Evolutionary conservation across 2,797 vertebrate species (phyloP).

Genomic region (Martes flavigula): DNA sequence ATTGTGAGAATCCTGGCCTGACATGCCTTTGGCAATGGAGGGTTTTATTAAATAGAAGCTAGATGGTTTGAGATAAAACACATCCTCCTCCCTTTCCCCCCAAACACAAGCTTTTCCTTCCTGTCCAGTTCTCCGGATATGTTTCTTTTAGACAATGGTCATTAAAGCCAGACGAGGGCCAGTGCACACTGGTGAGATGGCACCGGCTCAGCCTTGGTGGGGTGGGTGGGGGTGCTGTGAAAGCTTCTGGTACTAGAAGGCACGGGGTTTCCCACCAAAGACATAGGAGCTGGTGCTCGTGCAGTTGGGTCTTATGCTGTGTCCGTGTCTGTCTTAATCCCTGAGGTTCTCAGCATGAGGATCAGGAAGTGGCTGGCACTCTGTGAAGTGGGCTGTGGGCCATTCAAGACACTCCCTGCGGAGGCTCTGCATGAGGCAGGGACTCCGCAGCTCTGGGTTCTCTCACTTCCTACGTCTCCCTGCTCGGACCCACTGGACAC

Average conservation of each 20-base stretch:
- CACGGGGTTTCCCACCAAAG: background rate
- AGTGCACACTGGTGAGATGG: background rate
- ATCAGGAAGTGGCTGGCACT: background rate
- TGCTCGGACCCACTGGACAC: background rate
- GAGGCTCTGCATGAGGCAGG: background rate
- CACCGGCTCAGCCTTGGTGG: background rate
- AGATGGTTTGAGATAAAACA: background rate
- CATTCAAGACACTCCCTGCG: background rate
- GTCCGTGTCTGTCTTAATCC: background rate
- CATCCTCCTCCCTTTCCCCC: background rate
- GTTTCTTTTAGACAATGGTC: constrained; percentile 16
- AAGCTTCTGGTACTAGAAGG: background rate
- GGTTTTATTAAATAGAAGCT: background rate
- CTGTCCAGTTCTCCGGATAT: background rate
- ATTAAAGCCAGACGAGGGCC: constrained; percentile 50
- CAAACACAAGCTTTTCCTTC: background rate
- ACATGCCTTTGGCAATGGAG: background rate
- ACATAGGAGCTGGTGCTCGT: background rate
- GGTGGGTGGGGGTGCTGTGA: background rate
- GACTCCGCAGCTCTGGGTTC: background rate
- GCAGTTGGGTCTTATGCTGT: background rate
- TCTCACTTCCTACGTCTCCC: background rate
- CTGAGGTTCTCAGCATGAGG: background rate
- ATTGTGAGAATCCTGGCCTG: background rate
- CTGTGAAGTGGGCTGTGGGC: background rate